phyloP scores from a whole-genome alignment of 2,113 vertebrate species.

The Burhinus bistriatus region DNA sequence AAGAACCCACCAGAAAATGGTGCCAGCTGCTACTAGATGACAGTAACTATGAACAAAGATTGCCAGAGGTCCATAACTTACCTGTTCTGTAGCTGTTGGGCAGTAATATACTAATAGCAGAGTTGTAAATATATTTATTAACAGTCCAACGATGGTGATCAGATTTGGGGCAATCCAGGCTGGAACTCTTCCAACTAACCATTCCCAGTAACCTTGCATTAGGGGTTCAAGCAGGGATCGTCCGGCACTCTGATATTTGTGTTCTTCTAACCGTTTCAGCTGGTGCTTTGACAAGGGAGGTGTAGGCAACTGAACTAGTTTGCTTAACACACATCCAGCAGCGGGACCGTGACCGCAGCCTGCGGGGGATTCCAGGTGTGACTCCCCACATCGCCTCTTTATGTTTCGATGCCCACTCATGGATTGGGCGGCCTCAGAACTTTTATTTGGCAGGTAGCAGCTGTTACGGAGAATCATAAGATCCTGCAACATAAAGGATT shows the following conservation, averaged over 20 bases:
- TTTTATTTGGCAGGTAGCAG: slow-evolving; percentile 12
- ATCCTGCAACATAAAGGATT: not conserved
- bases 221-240: slow-evolving; percentile 93
- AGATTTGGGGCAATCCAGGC: slow-evolving; percentile 96
- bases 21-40: not conserved
- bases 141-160: slow-evolving; percentile 94
- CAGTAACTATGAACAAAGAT: rapidly evolving
- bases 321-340: slow-evolving; percentile 75
- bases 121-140: slow-evolving; percentile 94
- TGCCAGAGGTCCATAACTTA: slow-evolving; percentile 36
- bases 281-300: slow-evolving; percentile 92
- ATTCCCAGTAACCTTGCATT: slow-evolving; percentile 98
- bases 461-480: slow-evolving; percentile 43
- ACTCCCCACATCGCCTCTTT: slow-evolving; percentile 76
- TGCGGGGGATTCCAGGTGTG: slow-evolving; percentile 59
- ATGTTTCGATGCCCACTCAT: slow-evolving; percentile 77
- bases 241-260: slow-evolving; percentile 93
- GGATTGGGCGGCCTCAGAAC: slow-evolving; percentile 16
- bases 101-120: slow-evolving; percentile 93
- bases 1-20: not conserved
- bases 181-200: slow-evolving; percentile 89
- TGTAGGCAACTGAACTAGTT: slow-evolving; percentile 87
- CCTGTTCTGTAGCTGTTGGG: slow-evolving; percentile 96
- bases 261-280: slow-evolving; percentile 95
- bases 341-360: slow-evolving; percentile 66